Conservation (phyloP, 1,140 invertebrate genomes). For the Oryzaephilus surinamensis region DNA sequence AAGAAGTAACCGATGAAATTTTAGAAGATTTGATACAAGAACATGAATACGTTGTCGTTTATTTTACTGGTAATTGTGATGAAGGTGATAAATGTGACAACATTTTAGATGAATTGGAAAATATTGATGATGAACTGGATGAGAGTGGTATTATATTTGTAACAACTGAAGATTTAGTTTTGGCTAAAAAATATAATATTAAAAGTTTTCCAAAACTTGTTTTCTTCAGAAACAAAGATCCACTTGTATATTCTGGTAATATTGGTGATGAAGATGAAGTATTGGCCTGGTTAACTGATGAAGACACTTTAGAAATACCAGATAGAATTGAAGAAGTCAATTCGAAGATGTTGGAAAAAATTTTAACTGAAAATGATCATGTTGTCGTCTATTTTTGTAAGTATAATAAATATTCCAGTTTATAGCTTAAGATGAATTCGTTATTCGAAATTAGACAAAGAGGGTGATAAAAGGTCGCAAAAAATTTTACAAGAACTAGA, state of each 20-base stretch:
- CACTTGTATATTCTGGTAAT: constrained; percentile 64
- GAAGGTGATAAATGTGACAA: constrained; percentile 76
- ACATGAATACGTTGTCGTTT: constrained; percentile 88
- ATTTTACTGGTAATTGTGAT: constrained; percentile 84
- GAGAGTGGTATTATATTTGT: constrained; percentile 90
- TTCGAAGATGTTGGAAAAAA: constrained; percentile 80
- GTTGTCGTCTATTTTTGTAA: constrained; percentile 90
- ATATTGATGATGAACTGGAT: constrained; percentile 88
- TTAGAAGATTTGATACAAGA: constrained; percentile 75
- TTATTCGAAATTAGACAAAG: constrained; percentile 60
- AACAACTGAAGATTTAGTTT: constrained; percentile 70
- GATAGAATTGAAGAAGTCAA: constrained; percentile 93
- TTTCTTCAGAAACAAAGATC: constrained; percentile 85
- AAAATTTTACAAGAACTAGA: constrained; percentile 84
- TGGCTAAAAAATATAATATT: constrained; percentile 79
- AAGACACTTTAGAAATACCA: constrained; percentile 82
- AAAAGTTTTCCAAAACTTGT: constrained; percentile 76
- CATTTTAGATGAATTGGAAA: constrained; percentile 77
- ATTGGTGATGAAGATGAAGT: constrained; percentile 85
- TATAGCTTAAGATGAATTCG: background rate
- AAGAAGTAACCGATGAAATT: constrained; percentile 91
- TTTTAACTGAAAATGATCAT: constrained; percentile 76
- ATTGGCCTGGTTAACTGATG: constrained; percentile 82
- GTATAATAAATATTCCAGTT: constrained; percentile 29
- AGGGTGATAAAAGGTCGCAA: constrained; percentile 80